Percentiles rank a stretch among this genome's conserved stretches.
These are phyloP conservation scores for Erythrocercus mccallii DNA, from an alignment of 2,113 vertebrate genomes.

Conservation along the genomic window DNA sequence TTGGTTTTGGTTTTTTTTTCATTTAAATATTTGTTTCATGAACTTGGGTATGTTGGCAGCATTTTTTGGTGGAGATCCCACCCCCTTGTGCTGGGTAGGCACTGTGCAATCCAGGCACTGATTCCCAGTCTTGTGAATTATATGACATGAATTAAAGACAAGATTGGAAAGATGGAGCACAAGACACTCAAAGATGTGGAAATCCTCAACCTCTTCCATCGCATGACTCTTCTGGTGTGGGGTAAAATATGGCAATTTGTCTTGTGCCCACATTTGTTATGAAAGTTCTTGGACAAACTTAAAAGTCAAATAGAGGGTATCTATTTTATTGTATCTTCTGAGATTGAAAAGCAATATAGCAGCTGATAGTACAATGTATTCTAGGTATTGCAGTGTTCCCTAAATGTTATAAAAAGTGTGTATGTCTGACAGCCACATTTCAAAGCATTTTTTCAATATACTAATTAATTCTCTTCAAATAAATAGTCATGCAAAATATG, in stretches of 20 bases:
- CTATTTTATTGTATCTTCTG: background rate
- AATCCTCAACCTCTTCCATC: background rate
- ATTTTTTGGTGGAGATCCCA: background rate
- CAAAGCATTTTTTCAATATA: background rate
- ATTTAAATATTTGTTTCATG: background rate
- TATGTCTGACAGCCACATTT: background rate
- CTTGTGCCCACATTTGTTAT: accelerated
- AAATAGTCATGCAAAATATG: background rate
- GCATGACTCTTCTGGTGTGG: background rate
- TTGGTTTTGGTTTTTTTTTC: accelerated
- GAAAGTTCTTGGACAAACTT: background rate
- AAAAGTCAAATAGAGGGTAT: background rate
- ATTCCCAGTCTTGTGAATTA: too few relatives aligned
- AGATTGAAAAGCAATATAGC: background rate
- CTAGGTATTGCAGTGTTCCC: background rate
- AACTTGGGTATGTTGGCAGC: background rate
- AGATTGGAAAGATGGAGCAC: background rate
- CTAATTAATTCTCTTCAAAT: slow-evolving; percentile 32
- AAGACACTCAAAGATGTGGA: background rate
- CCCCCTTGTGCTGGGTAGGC: too few relatives aligned
- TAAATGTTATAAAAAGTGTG: background rate
- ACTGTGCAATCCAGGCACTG: background rate
- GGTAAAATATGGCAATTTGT: background rate
- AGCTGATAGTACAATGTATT: background rate
- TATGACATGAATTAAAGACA: background rate